phyloP scores from a whole-genome alignment of 2,113 vertebrate species.

The Coptodon rendalli region DNA sequence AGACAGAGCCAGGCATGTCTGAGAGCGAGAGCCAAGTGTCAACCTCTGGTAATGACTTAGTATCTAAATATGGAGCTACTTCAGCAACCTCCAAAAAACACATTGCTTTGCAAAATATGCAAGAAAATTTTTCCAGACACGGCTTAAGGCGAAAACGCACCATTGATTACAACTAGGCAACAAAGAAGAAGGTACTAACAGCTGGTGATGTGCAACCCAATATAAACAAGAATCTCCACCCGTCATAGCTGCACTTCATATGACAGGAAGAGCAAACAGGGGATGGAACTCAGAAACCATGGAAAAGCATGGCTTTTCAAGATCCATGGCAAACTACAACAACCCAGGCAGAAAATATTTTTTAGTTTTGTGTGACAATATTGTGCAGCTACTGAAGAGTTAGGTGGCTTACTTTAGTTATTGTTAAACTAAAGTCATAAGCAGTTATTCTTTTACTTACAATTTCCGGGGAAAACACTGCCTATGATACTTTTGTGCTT shows the following conservation, averaged over 20 bases:
- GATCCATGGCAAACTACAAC: not conserved
- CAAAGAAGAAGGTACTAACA: not conserved
- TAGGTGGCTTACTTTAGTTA: not conserved
- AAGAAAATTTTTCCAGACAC: not conserved
- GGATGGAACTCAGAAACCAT: not conserved
- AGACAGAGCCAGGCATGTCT: not conserved
- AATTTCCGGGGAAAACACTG: not conserved
- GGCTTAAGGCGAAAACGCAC: not conserved
- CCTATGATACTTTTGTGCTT: not conserved
- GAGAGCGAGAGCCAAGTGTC: not conserved
- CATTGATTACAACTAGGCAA: not conserved
- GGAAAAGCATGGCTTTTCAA: not conserved
- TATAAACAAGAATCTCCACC: not conserved
- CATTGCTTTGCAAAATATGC: not conserved
- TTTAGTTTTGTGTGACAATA: not conserved
- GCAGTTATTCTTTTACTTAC: not conserved
- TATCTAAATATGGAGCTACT: not conserved
- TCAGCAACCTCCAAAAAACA: not conserved
- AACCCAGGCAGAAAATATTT: not conserved
- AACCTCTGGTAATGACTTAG: not conserved
- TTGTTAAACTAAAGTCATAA: not conserved
- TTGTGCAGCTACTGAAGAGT: not conserved
- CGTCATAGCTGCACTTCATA: not conserved
- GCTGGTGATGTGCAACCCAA: not conserved
- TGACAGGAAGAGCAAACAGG: not conserved